Conservation (phyloP, 2,113 vertebrate species). For the Drymodes brunneopygia region DNA sequence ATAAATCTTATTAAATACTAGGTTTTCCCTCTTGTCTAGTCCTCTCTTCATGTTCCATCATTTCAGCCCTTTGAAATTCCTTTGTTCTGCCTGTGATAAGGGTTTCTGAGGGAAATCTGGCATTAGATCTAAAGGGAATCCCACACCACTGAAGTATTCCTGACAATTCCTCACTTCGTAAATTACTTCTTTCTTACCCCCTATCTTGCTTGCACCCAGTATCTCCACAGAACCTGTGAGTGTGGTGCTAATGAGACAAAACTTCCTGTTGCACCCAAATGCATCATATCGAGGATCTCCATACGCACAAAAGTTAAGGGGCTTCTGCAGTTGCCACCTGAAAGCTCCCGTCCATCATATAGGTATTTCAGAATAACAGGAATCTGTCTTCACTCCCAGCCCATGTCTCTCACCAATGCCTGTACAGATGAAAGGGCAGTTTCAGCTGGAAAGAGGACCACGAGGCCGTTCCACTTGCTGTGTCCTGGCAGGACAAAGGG, state of each 20-base stretch:
- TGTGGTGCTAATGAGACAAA: not conserved
- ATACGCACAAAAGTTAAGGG: not conserved
- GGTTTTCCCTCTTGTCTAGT: conserved; percentile 62
- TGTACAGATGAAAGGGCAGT: not conserved
- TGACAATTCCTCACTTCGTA: conserved; percentile 67
- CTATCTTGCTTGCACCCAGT: not conserved
- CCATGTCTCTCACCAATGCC: not conserved
- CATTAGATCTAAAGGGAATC: conserved; percentile 69
- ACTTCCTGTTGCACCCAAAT: not conserved
- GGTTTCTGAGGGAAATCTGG: conserved; percentile 66
- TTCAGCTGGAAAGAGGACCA: not conserved
- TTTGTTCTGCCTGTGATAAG: conserved; percentile 68
- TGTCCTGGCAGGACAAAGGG: fast-evolving
- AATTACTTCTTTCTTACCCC: conserved; percentile 21
- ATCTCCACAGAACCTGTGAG: conserved; percentile 39
- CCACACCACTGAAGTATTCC: conserved; percentile 43
- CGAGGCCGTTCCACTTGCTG: not conserved
- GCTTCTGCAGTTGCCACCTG: not conserved
- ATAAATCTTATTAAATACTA: conserved; percentile 70
- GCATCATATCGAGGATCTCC: not conserved
- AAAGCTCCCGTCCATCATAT: not conserved
- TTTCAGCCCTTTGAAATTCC: conserved; percentile 61
- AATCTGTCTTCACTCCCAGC: not conserved
- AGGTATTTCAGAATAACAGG: not conserved
- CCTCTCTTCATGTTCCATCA: conserved; percentile 67